A percentile compares a stretch with the other conserved stretches of the same genome.
These are phyloP conservation scores for Orthonevra nobilis DNA, from an alignment of 2,888 invertebrate genomes.

Conservation along the genomic window DNA sequence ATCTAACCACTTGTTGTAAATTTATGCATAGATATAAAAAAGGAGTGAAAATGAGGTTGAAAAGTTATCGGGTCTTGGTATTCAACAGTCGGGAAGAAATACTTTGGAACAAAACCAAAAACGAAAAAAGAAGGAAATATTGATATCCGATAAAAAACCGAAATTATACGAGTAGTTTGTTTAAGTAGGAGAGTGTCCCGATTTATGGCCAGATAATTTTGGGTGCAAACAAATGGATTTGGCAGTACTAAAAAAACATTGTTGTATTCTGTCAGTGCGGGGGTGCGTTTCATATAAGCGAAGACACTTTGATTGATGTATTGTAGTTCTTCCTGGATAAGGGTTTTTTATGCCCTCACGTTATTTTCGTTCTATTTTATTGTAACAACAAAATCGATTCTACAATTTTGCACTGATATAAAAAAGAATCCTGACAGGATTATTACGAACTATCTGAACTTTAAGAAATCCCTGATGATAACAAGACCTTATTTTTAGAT, in stretches of 20 bases:
- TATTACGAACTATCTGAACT: too few relatives aligned
- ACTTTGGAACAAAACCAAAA: too few relatives aligned
- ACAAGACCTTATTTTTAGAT: too few relatives aligned
- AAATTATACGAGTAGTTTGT: constrained; percentile 48
- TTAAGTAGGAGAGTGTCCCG: constrained; percentile 21
- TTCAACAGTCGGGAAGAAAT: constrained; percentile 35
- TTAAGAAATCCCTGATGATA: too few relatives aligned
- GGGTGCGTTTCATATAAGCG: background rate
- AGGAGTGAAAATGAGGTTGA: constrained; percentile 13
- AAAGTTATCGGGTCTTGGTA: constrained; percentile 38
- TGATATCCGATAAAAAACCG: constrained; percentile 21
- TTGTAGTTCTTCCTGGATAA: too few relatives aligned
- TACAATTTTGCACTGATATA: too few relatives aligned
- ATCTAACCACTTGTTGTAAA: constrained; percentile 26
- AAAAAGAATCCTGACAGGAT: too few relatives aligned
- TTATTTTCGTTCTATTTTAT: too few relatives aligned
- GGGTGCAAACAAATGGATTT: constrained; percentile 10
- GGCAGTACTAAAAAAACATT: background rate
- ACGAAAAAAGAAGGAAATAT: too few relatives aligned
- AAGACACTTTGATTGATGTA: constrained; percentile 18
- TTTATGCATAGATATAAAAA: constrained; percentile 45
- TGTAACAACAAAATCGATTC: too few relatives aligned
- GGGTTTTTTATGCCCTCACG: too few relatives aligned
- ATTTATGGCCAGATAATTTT: constrained; percentile 30
- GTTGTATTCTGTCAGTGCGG: too few relatives aligned